A percentile compares a stretch with the other conserved stretches of the same genome.
Evolutionary conservation across 2,888 invertebrate species (phyloP).

Genomic region (Stenurella melanura): DNA sequence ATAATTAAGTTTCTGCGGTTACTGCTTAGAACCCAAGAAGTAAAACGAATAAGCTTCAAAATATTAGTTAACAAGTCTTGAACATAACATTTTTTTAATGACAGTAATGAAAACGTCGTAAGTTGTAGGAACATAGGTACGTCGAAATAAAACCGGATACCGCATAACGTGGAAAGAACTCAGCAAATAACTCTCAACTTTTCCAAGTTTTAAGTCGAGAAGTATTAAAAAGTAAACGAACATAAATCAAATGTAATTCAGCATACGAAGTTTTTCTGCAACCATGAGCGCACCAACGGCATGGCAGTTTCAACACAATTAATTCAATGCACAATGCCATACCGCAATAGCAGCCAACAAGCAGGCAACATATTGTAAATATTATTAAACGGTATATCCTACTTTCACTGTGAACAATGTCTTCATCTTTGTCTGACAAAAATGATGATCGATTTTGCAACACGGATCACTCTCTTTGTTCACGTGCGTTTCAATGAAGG

Average conservation of each 20-base stretch:
- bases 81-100: too few relatives aligned
- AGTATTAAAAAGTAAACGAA: too few relatives aligned
- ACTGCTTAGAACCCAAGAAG: too few relatives aligned
- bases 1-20: too few relatives aligned
- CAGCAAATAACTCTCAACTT: too few relatives aligned
- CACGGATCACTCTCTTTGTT: conserved; percentile 11
- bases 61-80: too few relatives aligned
- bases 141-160: too few relatives aligned
- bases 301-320: neutral
- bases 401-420: conserved; percentile 60
- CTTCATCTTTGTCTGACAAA: conserved; percentile 14
- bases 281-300: neutral
- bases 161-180: too few relatives aligned
- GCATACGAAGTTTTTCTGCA: neutral
- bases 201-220: too few relatives aligned
- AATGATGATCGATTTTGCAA: conserved; percentile 2
- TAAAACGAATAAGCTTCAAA: too few relatives aligned
- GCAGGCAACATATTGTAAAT: conserved; percentile 39
- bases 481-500: neutral
- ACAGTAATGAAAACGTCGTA: too few relatives aligned
- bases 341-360: neutral
- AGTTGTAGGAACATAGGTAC: too few relatives aligned
- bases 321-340: neutral
- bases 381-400: conserved; percentile 58
- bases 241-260: neutral